These are phyloP conservation scores for Nectonema munidae DNA, from an alignment of 2,888 invertebrate genomes.

Conservation along the genomic window DNA sequence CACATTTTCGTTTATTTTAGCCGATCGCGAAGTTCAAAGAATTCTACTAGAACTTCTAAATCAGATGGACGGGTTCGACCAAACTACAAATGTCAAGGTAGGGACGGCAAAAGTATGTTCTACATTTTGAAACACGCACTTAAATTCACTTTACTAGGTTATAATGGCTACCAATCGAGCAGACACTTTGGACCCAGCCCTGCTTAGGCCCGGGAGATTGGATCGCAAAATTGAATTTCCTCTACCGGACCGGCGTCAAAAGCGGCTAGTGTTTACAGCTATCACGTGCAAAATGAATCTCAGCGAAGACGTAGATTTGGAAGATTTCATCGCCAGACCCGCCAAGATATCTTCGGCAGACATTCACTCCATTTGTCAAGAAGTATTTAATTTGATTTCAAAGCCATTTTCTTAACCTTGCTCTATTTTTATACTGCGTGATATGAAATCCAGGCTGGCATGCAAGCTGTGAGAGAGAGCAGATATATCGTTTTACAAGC, in stretches of 20 bases:
- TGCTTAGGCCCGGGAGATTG: constrained; percentile 64
- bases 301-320: constrained; percentile 87
- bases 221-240: constrained; percentile 98
- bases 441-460: constrained; percentile 39
- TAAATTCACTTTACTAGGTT: constrained; percentile 26
- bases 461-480: constrained; percentile 97
- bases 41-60: constrained; percentile 77
- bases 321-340: constrained; percentile 88
- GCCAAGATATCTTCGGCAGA: constrained; percentile 96
- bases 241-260: constrained; percentile 52
- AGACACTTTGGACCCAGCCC: constrained; percentile 87
- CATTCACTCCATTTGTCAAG: constrained; percentile 96
- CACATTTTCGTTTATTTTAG: too few species aligned
- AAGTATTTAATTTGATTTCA: constrained; percentile 26
- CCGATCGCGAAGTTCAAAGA: constrained; percentile 86
- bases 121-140: neutral
- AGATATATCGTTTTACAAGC: constrained; percentile 90
- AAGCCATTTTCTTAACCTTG: neutral
- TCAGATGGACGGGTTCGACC: constrained; percentile 99
- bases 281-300: constrained; percentile 86
- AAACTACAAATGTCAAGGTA: constrained; percentile 95
- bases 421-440: constrained; percentile 1
- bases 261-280: constrained; percentile 82
- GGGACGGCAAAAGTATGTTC: constrained; percentile 9
- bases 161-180: constrained; percentile 89